phyloP scores from a whole-genome alignment of 1,140 invertebrate species.

The Drosophila asahinai region DNA sequence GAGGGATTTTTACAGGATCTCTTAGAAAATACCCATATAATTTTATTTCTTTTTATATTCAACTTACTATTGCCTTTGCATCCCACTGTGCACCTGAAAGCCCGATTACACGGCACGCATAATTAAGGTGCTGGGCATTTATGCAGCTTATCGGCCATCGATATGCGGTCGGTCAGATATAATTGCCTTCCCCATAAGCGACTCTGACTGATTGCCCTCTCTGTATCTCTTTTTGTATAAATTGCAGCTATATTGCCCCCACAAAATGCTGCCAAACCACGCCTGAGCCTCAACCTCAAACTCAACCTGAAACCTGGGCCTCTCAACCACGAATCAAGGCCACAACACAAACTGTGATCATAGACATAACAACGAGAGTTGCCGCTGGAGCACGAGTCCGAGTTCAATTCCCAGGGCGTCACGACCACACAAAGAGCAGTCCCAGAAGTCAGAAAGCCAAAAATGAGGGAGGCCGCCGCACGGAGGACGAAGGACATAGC shows the following conservation, averaged over 20 bases:
- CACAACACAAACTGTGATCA: constrained; percentile 76
- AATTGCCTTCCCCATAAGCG: constrained; percentile 26
- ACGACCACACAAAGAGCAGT: constrained; percentile 15
- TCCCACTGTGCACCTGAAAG: constrained; percentile 9
- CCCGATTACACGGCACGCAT: constrained; percentile 29
- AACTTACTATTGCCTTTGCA: background rate
- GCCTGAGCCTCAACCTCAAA: constrained; percentile 64
- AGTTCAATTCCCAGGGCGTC: constrained; percentile 16
- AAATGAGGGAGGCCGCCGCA: constrained; percentile 36
- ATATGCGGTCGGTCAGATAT: constrained; percentile 24
- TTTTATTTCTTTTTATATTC: no score
- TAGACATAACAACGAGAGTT: constrained; percentile 63
- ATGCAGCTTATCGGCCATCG: constrained; percentile 47
- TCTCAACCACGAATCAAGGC: constrained; percentile 44
- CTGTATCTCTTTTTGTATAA: background rate
- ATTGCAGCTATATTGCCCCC: constrained; percentile 65
- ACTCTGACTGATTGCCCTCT: constrained; percentile 16
- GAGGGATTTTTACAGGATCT: no score
- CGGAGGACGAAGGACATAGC: constrained; percentile 23
- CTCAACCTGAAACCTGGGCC: constrained; percentile 38
- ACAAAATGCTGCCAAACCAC: constrained; percentile 77
- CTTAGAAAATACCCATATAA: no score
- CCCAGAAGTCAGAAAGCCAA: constrained; percentile 32
- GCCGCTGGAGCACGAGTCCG: constrained; percentile 14
- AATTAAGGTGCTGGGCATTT: constrained; percentile 47